Percentiles rank a stretch among this genome's conserved stretches.
phyloP scores from a whole-genome alignment of 64 coral and sea anemone species.

The Hydrozoanthus tunicans region DNA sequence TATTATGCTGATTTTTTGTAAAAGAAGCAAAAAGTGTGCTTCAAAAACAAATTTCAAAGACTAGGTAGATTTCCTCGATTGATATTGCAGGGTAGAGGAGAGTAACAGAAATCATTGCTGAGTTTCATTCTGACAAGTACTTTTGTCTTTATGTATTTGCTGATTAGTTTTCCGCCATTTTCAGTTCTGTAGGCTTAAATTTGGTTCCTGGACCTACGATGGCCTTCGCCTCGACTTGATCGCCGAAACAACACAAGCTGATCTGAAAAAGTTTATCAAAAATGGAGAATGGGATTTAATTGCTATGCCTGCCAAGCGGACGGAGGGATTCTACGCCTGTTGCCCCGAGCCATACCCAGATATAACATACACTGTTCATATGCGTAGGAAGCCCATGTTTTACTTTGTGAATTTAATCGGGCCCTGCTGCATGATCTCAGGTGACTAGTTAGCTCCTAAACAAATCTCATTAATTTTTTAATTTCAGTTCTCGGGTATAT shows the following conservation, averaged over 20 bases:
- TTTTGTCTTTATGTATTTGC: not conserved
- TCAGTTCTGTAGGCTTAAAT: constrained; percentile 70
- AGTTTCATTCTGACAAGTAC: too few relatives aligned
- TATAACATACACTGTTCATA: constrained; percentile 60
- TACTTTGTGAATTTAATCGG: constrained; percentile 82
- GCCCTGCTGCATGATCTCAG: constrained; percentile 57
- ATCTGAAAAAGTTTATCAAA: constrained; percentile 37
- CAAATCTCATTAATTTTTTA: too few relatives aligned
- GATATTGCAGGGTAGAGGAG: too few relatives aligned
- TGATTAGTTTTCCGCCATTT: not conserved
- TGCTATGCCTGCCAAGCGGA: constrained; percentile 51
- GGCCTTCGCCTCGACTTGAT: constrained; percentile 61
- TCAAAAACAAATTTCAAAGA: too few relatives aligned
- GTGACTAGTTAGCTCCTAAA: not conserved
- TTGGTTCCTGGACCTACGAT: constrained; percentile 84
- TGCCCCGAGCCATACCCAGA: constrained; percentile 73
- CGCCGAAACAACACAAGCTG: constrained; percentile 43
- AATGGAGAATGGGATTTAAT: constrained; percentile 83
- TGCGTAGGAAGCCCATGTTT: constrained; percentile 64
- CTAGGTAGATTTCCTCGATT: too few relatives aligned
- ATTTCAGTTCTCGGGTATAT: too few relatives aligned
- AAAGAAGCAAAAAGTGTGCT: too few relatives aligned
- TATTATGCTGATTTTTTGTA: too few relatives aligned
- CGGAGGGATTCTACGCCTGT: constrained; percentile 53
- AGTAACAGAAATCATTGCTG: too few relatives aligned